Base-by-base conservation (phyloP, 2,888 invertebrate genomes). In the Cataglyphis altisquamis region DNA sequence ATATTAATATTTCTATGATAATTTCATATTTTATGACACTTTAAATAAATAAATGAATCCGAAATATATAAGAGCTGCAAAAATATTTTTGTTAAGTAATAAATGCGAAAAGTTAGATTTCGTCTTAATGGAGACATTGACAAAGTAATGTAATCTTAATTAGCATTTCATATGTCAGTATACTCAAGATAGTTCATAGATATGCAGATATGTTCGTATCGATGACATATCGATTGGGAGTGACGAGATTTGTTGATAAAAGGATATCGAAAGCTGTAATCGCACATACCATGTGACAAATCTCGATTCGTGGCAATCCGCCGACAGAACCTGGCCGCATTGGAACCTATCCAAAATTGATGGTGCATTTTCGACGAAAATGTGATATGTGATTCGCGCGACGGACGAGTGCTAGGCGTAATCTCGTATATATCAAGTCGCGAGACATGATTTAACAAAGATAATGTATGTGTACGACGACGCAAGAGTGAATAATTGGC, bases 291-390 rank as follows among this genome's bases (percentile, higher is more conserved):
- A 62, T 72, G 60, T 72, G 60, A 67, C 64, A 52, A 83, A 83
- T 83, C 83, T 66, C 77, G 29, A 52, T 72, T 39, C 57, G 77
- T 77, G 68, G 73, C 60, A 45, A 57, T 74, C 67, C 81, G 48
- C 48, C 60, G 64, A 52, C 80, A 85, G 67, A 66, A 67, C 41
- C 74, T 60, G 63, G 55, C 21, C 52, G 60, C 41, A 55, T 86
- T 84, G 80, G 84, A 74, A 12, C 52, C 6, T 29, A n/a, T 82
- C 83, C 87, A 84, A 86, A 84, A 84, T 84, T 82, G 55, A 57
- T 48, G 60, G 63, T 39, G 73, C 57, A 21, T 62, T 74, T 63
- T 80, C 64, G 29, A 12, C 25, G 48, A 84, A 62, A 68, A 83
- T 85, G 70, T 74, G 66, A 87, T 74, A 70, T 75, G 60, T 36